Evolutionary conservation across 2,113 vertebrate species (phyloP).

Genomic region (Bothrops jararaca): DNA sequence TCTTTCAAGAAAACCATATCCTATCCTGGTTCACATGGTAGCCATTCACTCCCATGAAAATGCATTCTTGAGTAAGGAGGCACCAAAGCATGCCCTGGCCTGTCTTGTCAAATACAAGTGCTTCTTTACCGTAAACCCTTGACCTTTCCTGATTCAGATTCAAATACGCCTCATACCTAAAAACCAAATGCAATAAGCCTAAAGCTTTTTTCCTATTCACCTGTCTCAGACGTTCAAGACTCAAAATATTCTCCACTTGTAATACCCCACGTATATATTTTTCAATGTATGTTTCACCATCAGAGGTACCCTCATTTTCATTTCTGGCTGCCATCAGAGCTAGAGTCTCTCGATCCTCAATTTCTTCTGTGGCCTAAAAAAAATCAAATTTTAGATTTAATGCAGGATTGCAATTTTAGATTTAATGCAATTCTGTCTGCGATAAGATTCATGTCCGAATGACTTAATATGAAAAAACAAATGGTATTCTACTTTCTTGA

Average conservation of each 20-base stretch:
- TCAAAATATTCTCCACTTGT: conserved; percentile 93
- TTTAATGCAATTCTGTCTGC: background rate
- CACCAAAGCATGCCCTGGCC: background rate
- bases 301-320: conserved; percentile 80
- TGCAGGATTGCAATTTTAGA: background rate
- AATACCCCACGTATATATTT: conserved; percentile 91
- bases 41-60: background rate
- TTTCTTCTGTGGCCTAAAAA: conserved; percentile 90
- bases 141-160: background rate
- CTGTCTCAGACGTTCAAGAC: conserved; percentile 91
- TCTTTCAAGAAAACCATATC: background rate
- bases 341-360: conserved; percentile 92
- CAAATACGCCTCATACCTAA: background rate
- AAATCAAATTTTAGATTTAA: conserved; percentile 6
- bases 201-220: conserved; percentile 53
- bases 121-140: background rate
- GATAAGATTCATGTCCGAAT: background rate
- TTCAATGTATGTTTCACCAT: conserved; percentile 94
- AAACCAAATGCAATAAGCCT: background rate
- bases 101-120: background rate
- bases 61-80: background rate
- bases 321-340: conserved; percentile 92
- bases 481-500: background rate
- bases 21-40: background rate
- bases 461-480: background rate